Conservation (phyloP, 2,797 vertebrate species). For the Megaceryle alcyon region DNA sequence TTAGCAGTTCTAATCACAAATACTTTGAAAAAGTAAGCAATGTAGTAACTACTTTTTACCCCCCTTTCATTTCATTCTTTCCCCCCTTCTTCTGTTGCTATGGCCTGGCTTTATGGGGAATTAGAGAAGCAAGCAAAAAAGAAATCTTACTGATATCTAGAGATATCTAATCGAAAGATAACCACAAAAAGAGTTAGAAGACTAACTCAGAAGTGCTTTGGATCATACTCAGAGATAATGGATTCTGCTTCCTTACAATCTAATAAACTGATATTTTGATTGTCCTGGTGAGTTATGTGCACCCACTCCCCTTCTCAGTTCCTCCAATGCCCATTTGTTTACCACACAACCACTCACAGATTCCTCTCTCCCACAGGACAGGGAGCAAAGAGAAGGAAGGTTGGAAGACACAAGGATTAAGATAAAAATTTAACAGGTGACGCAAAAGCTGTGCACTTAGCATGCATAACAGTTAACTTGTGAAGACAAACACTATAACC, state of each 20-base stretch:
- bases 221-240: not conserved
- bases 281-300: rapidly evolving
- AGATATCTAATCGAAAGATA: not conserved
- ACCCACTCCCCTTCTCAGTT: not conserved
- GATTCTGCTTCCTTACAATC: not conserved
- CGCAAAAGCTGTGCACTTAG: not conserved
- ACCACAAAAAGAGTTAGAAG: not conserved
- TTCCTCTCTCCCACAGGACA: not conserved
- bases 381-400: not conserved
- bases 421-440: not conserved
- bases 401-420: not conserved
- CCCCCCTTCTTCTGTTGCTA: not conserved
- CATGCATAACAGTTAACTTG: not conserved
- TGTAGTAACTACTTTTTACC: not conserved
- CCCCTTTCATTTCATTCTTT: not conserved
- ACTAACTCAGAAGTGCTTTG: not conserved
- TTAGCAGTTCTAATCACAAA: not conserved
- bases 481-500: too few relatives aligned
- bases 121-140: not conserved
- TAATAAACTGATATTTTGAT: not conserved
- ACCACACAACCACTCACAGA: not conserved
- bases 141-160: not conserved
- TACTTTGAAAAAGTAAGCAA: not conserved
- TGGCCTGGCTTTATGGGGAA: not conserved
- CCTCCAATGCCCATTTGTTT: not conserved